Conservation (phyloP, 2,888 invertebrate genomes). For the Exocentrus adspersus region DNA sequence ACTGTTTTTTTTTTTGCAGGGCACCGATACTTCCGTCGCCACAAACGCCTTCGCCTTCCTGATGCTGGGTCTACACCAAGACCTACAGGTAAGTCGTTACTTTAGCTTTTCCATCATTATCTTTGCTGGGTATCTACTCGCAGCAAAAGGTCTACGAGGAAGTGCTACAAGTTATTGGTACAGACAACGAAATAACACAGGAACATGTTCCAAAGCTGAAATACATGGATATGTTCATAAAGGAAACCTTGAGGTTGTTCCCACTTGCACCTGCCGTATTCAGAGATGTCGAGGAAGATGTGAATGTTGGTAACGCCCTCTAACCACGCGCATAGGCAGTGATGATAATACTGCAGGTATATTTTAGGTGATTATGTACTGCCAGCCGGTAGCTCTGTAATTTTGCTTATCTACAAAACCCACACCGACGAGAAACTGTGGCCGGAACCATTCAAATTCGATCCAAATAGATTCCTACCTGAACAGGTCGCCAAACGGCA, state of each 20-base stretch:
- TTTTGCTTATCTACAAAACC: constrained; percentile 41
- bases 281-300: constrained; percentile 63
- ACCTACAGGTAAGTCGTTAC: constrained; percentile 46
- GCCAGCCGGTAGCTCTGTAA: constrained; percentile 42
- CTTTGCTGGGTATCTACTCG: constrained; percentile 7
- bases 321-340: too few relatives aligned
- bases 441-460: constrained; percentile 69
- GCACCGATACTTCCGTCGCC: constrained; percentile 52
- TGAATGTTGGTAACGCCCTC: constrained; percentile 66
- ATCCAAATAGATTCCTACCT: constrained; percentile 70
- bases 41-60: constrained; percentile 49
- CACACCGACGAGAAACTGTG: constrained; percentile 65
- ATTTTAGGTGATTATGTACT: constrained; percentile 42
- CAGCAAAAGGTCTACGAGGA: constrained; percentile 62
- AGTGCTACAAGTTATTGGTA: constrained; percentile 64
- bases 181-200: constrained; percentile 61
- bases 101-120: not conserved
- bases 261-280: constrained; percentile 67
- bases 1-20: constrained; percentile 39
- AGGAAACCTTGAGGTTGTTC: constrained; percentile 69
- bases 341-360: too few relatives aligned
- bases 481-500: constrained; percentile 60
- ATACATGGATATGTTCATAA: constrained; percentile 68
- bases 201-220: constrained; percentile 67
- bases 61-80: constrained; percentile 51